A percentile compares a stretch with the other conserved stretches of the same genome.
These are phyloP conservation scores for Acronicta psi DNA, from an alignment of 2,888 invertebrate species.

Conservation along the genomic window DNA sequence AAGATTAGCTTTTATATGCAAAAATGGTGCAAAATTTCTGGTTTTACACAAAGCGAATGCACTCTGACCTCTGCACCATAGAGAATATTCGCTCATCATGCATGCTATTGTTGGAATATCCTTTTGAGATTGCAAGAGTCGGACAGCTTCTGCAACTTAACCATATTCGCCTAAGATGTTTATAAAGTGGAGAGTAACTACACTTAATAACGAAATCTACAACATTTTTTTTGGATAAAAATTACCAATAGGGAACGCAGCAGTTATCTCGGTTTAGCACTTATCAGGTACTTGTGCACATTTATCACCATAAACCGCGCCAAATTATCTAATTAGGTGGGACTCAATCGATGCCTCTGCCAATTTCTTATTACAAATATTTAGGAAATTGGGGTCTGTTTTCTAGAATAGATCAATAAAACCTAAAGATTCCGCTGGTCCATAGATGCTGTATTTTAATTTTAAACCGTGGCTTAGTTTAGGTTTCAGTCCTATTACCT, in stretches of 20 bases:
- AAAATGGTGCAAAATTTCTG: conserved; percentile 2
- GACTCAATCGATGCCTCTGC: not conserved
- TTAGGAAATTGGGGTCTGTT: too few species aligned
- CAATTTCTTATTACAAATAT: not conserved
- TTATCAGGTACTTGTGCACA: conserved; percentile 18
- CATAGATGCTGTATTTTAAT: not conserved
- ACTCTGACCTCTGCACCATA: conserved; percentile 14
- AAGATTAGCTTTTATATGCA: not conserved
- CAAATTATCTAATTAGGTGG: conserved; percentile 10
- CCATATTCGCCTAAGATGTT: too few species aligned
- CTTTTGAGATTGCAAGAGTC: not conserved
- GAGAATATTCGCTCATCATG: conserved; percentile 16
- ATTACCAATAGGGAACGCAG: not conserved
- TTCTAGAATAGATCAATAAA: too few species aligned
- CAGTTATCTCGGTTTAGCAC: conserved; percentile 13
- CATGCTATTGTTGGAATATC: conserved; percentile 24
- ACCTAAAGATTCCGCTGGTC: too few species aligned
- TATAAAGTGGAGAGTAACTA: too few species aligned
- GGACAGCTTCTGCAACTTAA: not conserved
- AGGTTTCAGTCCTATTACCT: not conserved
- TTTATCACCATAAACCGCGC: conserved; percentile 15
- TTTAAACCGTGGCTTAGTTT: conserved; percentile 1
- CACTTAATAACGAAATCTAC: not conserved
- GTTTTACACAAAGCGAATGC: conserved; percentile 19
- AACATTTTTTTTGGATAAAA: not conserved